phyloP scores from a whole-genome alignment of 1,140 invertebrate genomes.

The Nephotettix cincticeps region DNA sequence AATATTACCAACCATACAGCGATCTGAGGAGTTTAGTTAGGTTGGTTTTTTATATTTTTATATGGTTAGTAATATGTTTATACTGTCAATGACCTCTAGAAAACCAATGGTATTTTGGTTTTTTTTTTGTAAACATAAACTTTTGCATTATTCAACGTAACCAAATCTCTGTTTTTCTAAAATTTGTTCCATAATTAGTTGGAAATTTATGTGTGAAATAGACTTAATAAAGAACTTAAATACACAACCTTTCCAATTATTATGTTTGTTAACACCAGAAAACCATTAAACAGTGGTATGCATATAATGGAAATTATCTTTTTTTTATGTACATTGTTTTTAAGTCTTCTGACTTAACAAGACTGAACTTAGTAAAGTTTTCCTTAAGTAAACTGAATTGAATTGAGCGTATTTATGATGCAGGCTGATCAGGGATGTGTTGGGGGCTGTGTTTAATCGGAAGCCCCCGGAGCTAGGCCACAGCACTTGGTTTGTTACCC shows the following conservation, averaged over 20 bases:
- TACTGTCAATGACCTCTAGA: no score
- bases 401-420: neutral
- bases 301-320: neutral
- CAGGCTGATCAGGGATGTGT: neutral
- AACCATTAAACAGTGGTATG: no score
- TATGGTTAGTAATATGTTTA: no score
- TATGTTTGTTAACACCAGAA: no score
- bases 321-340: neutral
- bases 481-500: conserved; percentile 17
- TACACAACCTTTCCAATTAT: neutral
- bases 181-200: no score
- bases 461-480: neutral
- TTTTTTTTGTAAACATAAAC: neutral
- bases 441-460: neutral
- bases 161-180: no score
- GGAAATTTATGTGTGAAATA: no score
- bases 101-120: no score
- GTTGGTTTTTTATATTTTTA: no score
- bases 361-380: neutral
- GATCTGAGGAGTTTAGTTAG: no score
- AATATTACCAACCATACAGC: no score
- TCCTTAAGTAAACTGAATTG: neutral
- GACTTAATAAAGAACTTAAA: neutral
- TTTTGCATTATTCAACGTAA: neutral
- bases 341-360: neutral